These are phyloP conservation scores for Hetaerina americana DNA, from an alignment of 1,140 invertebrate species.

Conservation along the genomic window DNA sequence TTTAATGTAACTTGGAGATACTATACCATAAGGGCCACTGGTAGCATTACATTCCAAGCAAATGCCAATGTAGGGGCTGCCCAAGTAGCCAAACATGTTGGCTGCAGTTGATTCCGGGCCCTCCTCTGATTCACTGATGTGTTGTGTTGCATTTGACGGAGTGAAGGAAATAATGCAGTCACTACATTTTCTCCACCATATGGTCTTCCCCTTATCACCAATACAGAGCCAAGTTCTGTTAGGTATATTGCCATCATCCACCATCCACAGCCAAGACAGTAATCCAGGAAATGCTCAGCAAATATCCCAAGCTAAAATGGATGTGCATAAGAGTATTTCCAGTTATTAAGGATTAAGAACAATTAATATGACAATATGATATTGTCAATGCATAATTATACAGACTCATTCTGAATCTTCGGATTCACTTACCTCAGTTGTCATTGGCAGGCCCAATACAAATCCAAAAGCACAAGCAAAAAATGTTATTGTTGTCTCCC, in stretches of 20 bases:
- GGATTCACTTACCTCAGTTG: constrained; percentile 78
- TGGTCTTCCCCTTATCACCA: constrained; percentile 68
- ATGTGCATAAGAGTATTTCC: no score
- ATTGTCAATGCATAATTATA: no score
- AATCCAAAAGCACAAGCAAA: constrained; percentile 71
- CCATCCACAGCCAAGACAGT: constrained; percentile 67
- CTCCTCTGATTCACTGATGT: not conserved
- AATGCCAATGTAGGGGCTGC: constrained; percentile 64
- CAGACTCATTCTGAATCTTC: no score
- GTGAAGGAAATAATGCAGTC: constrained; percentile 38
- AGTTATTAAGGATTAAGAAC: no score
- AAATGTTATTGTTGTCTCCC: constrained; percentile 77
- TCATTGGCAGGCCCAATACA: constrained; percentile 71
- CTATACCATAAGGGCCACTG: constrained; percentile 60
- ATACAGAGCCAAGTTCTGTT: constrained; percentile 59
- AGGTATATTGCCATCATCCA: constrained; percentile 71
- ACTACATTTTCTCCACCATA: constrained; percentile 73
- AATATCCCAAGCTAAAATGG: constrained; percentile 74
- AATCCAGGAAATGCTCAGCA: constrained; percentile 73
- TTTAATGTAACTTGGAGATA: no score
- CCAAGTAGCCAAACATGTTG: constrained; percentile 35
- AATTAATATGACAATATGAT: no score
- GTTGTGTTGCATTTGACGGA: not conserved
- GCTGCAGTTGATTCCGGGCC: constrained; percentile 31
- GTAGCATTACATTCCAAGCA: constrained; percentile 74